Evolutionary conservation across 2,797 vertebrate species (phyloP).

Genomic region (Poeciliopsis gracilis): DNA sequence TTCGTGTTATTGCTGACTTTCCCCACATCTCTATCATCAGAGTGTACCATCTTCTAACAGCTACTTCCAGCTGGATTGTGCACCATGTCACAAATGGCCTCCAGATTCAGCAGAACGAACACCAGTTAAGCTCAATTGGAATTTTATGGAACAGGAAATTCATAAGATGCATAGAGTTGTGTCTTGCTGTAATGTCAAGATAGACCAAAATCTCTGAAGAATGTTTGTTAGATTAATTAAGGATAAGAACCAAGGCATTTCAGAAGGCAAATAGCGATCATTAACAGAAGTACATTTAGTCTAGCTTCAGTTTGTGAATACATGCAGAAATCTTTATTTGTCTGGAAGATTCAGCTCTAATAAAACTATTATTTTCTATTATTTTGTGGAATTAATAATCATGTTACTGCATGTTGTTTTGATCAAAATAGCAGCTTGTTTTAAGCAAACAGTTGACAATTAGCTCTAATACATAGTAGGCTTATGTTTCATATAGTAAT

Average conservation of each 20-base stretch:
- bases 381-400: not conserved
- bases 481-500: not conserved
- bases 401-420: not conserved
- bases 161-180: not conserved
- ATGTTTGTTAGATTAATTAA: not conserved
- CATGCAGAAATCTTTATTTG: not conserved
- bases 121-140: not conserved
- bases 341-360: not conserved
- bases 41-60: not conserved
- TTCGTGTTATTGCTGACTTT: not conserved
- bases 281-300: not conserved
- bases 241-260: not conserved
- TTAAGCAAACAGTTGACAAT: constrained; percentile 6
- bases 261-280: not conserved
- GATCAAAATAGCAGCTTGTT: not conserved
- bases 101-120: not conserved
- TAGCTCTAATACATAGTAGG: not conserved
- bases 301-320: not conserved
- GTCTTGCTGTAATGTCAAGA: not conserved
- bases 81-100: not conserved
- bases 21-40: not conserved
- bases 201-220: not conserved
- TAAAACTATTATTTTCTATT: not conserved
- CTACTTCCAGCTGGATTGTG: not conserved
- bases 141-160: not conserved